Conservation (phyloP, 2,888 invertebrate species). For the Pteria penguin region DNA sequence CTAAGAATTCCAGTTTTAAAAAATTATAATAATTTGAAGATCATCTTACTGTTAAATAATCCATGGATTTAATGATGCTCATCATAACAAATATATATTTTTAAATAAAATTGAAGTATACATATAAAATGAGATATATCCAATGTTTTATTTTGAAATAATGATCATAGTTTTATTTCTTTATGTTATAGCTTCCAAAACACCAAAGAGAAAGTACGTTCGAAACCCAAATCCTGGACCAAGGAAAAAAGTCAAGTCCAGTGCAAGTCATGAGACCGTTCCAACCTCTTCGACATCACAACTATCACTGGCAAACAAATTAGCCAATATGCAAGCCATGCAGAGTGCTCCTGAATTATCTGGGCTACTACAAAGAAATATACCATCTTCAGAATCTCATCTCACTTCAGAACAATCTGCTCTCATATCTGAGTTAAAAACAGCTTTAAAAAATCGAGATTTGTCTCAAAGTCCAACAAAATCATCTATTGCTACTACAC, state of each 20-base stretch:
- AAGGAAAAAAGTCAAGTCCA: constrained; percentile 54
- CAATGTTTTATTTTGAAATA: no score
- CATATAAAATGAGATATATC: no score
- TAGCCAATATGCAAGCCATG: constrained; percentile 28
- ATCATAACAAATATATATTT: no score
- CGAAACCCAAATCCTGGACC: constrained; percentile 44
- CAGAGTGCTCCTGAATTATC: constrained; percentile 58
- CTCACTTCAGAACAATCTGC: neutral
- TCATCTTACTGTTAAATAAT: no score
- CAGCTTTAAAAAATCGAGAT: neutral
- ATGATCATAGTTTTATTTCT: no score
- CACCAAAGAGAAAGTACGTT: constrained; percentile 55
- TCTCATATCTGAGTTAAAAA: neutral
- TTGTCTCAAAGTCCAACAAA: constrained; percentile 8
- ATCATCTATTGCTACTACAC: neutral
- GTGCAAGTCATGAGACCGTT: constrained; percentile 20
- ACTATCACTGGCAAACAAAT: constrained; percentile 15
- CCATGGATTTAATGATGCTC: no score
- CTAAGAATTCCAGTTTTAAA: no score
- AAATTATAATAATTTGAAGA: no score
- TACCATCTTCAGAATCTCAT: constrained; percentile 15
- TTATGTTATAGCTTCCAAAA: no score
- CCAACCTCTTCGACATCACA: neutral
- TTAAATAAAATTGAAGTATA: no score
- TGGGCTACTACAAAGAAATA: constrained; percentile 49